Conservation (phyloP, 2,888 invertebrate genomes). For the Chymomyza amoena region DNA sequence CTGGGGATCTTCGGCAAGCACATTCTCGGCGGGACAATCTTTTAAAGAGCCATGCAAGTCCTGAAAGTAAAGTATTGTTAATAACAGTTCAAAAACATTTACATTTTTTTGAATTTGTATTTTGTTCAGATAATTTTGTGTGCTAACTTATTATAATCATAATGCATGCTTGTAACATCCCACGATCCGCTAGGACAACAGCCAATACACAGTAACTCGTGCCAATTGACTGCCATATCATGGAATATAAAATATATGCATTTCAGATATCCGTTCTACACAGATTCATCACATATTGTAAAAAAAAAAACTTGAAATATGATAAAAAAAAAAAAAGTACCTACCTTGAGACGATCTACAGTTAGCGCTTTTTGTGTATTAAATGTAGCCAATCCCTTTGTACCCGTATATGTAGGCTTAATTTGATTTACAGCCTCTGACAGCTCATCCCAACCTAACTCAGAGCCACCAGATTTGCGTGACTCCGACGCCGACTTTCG, state of each 20-base stretch:
- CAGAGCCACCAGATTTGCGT: conserved; percentile 65
- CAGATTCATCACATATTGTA: conserved; percentile 57
- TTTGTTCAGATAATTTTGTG: conserved; percentile 38
- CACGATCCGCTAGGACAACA: background rate
- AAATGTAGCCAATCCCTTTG: conserved; percentile 84
- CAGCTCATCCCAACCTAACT: conserved; percentile 76
- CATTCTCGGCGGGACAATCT: conserved; percentile 83
- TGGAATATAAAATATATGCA: conserved; percentile 29
- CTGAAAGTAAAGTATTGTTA: conserved; percentile 38
- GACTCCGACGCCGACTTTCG: background rate
- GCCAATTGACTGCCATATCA: conserved; percentile 28
- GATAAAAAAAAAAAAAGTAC: background rate
- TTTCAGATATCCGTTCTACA: conserved; percentile 75
- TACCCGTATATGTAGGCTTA: conserved; percentile 74
- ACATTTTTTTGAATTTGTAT: background rate
- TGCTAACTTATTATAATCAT: conserved; percentile 54
- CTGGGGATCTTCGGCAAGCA: conserved; percentile 81
- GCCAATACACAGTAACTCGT: conserved; percentile 70
- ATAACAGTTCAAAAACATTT: background rate
- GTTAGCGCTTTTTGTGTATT: conserved; percentile 85
- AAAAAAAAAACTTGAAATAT: background rate
- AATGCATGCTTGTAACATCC: conserved; percentile 21
- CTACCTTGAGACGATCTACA: conserved; percentile 83
- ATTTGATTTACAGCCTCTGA: conserved; percentile 74
- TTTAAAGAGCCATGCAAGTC: conserved; percentile 85